Evolutionary conservation across 2,797 vertebrate species (phyloP), one percentile per base, ranked within the genome.

Genomic region (Sphaeramia orbicularis): DNA sequence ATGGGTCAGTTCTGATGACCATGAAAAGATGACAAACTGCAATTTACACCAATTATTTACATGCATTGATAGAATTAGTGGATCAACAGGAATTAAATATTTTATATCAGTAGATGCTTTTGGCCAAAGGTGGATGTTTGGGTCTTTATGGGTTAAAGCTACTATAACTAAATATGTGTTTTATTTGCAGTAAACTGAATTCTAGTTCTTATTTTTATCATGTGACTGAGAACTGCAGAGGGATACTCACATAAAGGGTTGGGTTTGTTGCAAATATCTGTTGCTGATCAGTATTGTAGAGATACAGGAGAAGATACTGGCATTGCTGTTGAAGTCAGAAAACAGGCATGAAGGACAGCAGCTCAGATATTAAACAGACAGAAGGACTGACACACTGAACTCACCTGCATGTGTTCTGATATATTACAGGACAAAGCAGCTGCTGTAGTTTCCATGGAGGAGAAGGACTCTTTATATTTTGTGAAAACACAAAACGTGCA

Each of bases 401-500:
- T 90, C 60, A 93, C 92, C 87, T 86, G 37, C 54, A 68, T 30
- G 76, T 77, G 56, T 14, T 42, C 13, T 3, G 76, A 83, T 41
- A 89, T 76, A 1, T 14, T 19, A 1, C 1, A 16, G 1, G 68
- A 64, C 62, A 88, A 24, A 24, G 21, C 15, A 13, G 50, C 80
- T 11, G 0, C 24, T 11, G 78, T 10, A 11, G 49, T 45, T 5
- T 71, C 60, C 55, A 40, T 3, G 35, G 73, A 1, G 0, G 2
- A 1, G 32, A 61, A 66, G 8, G 6, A 32, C 0, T 0, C 0
- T 3, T 55, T 47, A 18, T 1, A 49, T 10, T 2, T 12, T 35
- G 9, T 61, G 19, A 78, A 86, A 12, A 90, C 18, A 18, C 93
- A 94, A 62, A 90, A 91, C 0, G 92, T 93, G 47, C 94, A 94